These are phyloP conservation scores for Geodia barretti DNA, from an alignment of 37 sponge, comb jelly and placozoan genomes.

Conservation along the genomic window DNA sequence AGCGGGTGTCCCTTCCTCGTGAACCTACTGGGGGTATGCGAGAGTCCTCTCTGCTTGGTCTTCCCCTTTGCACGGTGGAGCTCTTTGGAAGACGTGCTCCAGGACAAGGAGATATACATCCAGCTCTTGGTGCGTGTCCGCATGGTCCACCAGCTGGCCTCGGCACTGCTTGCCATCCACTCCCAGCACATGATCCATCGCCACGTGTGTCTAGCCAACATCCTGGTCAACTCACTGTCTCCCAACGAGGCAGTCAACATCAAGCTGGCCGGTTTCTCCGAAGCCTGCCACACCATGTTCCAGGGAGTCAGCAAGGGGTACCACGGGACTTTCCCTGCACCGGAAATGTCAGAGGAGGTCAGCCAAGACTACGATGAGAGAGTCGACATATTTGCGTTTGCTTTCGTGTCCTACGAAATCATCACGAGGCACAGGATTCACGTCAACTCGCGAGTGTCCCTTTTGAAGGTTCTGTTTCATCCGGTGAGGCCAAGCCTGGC, in stretches of 20 bases:
- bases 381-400: constrained; percentile 75
- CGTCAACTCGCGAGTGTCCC: constrained; percentile 2
- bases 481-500: constrained; percentile 34
- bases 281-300: constrained; percentile 40
- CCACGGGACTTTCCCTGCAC: constrained; percentile 63
- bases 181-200: constrained; percentile 55
- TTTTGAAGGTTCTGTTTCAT: neutral
- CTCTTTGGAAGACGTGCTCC: constrained; percentile 59
- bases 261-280: constrained; percentile 58
- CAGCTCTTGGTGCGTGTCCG: constrained; percentile 29
- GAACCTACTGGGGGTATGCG: constrained; percentile 26
- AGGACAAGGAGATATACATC: constrained; percentile 6
- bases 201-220: constrained; percentile 54
- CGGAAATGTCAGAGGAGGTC: constrained; percentile 51
- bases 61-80: constrained; percentile 56
- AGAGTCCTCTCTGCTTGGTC: constrained; percentile 48
- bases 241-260: constrained; percentile 38
- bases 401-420: constrained; percentile 70
- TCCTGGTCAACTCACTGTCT: constrained; percentile 54
- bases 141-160: constrained; percentile 64
- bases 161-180: constrained; percentile 49
- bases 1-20: constrained; percentile 30
- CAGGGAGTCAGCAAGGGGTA: constrained; percentile 34
- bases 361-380: constrained; percentile 63
- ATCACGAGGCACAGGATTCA: constrained; percentile 43